phyloP scores from a whole-genome alignment of 1,140 invertebrate species.

The Samia ricini region DNA sequence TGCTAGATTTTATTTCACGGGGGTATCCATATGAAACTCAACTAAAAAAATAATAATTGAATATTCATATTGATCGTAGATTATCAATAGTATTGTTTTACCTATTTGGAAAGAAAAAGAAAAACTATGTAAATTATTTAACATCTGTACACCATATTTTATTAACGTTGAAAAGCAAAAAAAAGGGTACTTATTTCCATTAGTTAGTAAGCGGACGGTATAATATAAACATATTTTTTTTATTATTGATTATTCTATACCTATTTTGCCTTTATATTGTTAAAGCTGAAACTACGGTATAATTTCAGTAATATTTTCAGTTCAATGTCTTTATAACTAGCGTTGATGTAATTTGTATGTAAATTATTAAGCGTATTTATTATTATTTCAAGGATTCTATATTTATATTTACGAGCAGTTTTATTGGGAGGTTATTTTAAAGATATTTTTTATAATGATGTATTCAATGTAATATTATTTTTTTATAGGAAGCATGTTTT shows the following conservation, averaged over 20 bases:
- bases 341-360: not conserved
- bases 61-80: too few species aligned
- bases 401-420: not conserved
- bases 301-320: not conserved
- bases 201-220: not conserved
- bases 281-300: conserved; percentile 13
- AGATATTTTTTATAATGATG: conserved; percentile 43
- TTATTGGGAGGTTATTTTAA: not conserved
- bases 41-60: too few species aligned
- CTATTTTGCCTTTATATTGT: conserved; percentile 13
- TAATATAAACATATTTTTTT: not conserved
- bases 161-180: too few species aligned
- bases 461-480: conserved; percentile 52
- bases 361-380: not conserved
- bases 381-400: not conserved
- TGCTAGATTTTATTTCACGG: too few species aligned
- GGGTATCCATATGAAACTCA: too few species aligned
- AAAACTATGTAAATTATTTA: too few species aligned
- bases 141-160: too few species aligned
- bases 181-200: too few species aligned
- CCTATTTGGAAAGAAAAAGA: too few species aligned
- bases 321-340: not conserved
- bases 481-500: conserved; percentile 64
- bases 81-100: too few species aligned
- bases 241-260: not conserved